Conservation (phyloP, 35 echinoderm and acorn worm species). For the Acanthaster planci region DNA sequence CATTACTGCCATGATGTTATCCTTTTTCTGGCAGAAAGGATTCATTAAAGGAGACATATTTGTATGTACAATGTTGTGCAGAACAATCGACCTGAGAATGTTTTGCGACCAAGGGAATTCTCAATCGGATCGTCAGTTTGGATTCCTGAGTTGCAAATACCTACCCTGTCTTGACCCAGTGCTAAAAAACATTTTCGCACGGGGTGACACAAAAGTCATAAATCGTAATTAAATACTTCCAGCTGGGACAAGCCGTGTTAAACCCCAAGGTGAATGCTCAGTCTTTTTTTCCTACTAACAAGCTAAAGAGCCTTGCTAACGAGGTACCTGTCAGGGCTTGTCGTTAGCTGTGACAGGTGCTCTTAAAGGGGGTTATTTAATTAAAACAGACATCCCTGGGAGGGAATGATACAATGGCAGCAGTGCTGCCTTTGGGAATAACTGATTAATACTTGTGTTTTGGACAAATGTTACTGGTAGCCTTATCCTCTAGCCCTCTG, state of each 20-base stretch:
- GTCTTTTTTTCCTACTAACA: not conserved
- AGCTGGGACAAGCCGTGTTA: not conserved
- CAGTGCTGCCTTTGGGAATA: not conserved
- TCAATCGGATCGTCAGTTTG: too few relatives aligned
- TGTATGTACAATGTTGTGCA: too few relatives aligned
- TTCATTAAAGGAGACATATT: too few relatives aligned
- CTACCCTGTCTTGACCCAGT: too few relatives aligned
- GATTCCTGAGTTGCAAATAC: too few relatives aligned
- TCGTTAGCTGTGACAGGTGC: not conserved
- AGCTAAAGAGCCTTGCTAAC: not conserved
- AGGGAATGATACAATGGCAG: too few relatives aligned
- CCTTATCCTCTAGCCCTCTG: not conserved
- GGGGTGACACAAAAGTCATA: not conserved
- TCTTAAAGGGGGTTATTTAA: not conserved
- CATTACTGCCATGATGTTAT: too few relatives aligned
- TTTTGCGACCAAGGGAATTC: too few relatives aligned
- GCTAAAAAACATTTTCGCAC: too few relatives aligned
- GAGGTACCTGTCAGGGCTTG: not conserved
- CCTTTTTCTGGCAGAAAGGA: too few relatives aligned
- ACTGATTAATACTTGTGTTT: conserved; percentile 7
- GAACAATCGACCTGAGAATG: too few relatives aligned
- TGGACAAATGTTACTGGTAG: not conserved
- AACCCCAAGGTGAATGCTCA: not conserved
- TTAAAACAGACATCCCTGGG: too few relatives aligned
- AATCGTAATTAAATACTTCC: conserved; percentile 17